Evolutionary conservation across 2,113 vertebrate species (phyloP), one percentile per base, ranked within the genome.

Genomic region (Phodopus roborovskii): DNA sequence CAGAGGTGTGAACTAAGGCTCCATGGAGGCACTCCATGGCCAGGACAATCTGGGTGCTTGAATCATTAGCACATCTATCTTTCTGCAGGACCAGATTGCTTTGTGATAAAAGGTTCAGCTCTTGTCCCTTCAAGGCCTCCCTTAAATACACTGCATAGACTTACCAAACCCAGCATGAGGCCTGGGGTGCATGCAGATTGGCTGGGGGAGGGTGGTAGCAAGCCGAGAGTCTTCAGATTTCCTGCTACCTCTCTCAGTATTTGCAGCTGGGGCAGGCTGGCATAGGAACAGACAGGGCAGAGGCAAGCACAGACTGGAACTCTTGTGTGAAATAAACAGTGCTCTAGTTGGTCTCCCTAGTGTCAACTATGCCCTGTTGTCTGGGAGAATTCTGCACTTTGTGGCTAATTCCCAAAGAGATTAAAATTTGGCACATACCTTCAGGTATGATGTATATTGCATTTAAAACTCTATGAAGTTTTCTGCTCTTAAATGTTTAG

Each of bases 291-390:
- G 91, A 93, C 58, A 53, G 70, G 24, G n/a, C 60, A 87, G 97
- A 56, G 95, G 94, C 96, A 96, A 84, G 94, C 95, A 96, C 96
- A 91, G 97, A 91, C 96, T 95, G 81, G 96, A 90, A 97, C 96
- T 39, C 91, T 96, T 97, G 92, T 97, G 60, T 81, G 62, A 39
- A 39, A 56, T 15, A 39, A 62, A 97, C 95, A 92, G 70, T 86
- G 64, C 88, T 66, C 84, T 48, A 45, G 66, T 26, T 90, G 71
- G 90, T 74, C 53, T 84, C 60, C 50, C n/a, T 53, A 0, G 17
- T 78, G 33, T 87, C 94, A 53, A 66, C 73, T 82, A 15, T 39
- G 22, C 92, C 73, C 82, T 66, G 58, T 68, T 83, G 28, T 77
- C 45, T 11, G 22, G n/a, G 68, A 92, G 77, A n/a, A 60, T 83